Conservation (phyloP, 2,797 vertebrate genomes). For the Eurystomus glaucurus region DNA sequence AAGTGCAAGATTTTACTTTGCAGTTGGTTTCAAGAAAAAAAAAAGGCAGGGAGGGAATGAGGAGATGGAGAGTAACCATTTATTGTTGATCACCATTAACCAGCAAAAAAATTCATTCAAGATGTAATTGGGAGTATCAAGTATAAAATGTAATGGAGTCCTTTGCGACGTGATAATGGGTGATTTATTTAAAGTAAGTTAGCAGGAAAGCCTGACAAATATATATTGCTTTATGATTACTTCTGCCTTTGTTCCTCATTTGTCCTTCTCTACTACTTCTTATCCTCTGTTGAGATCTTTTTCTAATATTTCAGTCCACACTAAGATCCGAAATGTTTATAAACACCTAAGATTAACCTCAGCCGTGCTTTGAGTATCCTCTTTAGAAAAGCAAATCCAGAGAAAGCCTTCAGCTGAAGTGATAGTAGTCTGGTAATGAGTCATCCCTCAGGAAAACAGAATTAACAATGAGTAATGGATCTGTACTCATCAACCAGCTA, state of each 20-base stretch:
- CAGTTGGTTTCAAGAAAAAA: not conserved
- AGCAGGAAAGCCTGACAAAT: not conserved
- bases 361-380: not conserved
- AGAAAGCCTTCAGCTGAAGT: not conserved
- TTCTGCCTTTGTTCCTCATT: not conserved
- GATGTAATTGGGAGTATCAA: not conserved
- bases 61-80: not conserved
- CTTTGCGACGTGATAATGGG: not conserved
- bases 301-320: not conserved
- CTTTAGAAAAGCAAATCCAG: not conserved
- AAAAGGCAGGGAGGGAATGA: accelerated
- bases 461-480: not conserved
- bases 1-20: not conserved
- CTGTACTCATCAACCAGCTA: not conserved
- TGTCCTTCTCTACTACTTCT: not conserved
- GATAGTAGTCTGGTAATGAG: not conserved
- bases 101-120: not conserved
- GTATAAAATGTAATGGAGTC: not conserved
- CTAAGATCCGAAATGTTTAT: not conserved
- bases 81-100: not conserved
- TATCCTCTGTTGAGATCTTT: not conserved
- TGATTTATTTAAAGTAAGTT: not conserved
- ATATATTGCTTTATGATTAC: not conserved
- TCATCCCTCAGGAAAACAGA: not conserved
- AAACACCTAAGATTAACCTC: not conserved